Conservation (phyloP, 1,140 invertebrate genomes). For the Schmidtea mediterranea region DNA sequence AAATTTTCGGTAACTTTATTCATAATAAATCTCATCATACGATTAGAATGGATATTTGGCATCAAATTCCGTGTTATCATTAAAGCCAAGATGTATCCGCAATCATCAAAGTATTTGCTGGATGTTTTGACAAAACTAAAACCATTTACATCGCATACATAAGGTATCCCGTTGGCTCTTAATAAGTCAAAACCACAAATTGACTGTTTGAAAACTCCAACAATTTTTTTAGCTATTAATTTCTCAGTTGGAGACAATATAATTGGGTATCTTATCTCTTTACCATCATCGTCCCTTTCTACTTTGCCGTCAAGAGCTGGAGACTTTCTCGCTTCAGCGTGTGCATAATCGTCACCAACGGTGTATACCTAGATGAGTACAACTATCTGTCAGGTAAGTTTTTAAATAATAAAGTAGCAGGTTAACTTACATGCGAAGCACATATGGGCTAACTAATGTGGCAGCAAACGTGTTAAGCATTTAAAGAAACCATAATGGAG, state of each 20-base stretch:
- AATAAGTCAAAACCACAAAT: slow-evolving; percentile 96
- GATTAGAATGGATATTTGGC: neutral
- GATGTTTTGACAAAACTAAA: slow-evolving; percentile 99
- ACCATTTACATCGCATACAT: slow-evolving; percentile 96
- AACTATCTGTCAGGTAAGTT: neutral
- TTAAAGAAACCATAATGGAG: too few species aligned
- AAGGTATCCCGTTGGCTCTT: slow-evolving; percentile 83
- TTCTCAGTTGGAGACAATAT: slow-evolving; percentile 89
- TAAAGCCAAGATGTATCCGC: slow-evolving; percentile 59
- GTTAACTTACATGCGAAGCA: too few species aligned
- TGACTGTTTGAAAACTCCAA: slow-evolving; percentile 45
- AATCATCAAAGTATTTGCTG: slow-evolving; percentile 97
- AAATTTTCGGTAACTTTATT: neutral
- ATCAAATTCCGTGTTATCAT: neutral
- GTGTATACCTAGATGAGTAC: slow-evolving; percentile 40
- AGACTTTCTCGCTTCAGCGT: slow-evolving; percentile 90
- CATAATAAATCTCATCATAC: neutral
- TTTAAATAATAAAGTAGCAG: neutral
- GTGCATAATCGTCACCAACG: slow-evolving; percentile 92
- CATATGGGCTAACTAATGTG: too few species aligned
- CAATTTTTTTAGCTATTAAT: slow-evolving; percentile 89
- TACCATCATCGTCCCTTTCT: slow-evolving; percentile 82
- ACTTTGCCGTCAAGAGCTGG: slow-evolving; percentile 72
- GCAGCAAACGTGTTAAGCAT: too few species aligned
- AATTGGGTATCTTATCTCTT: slow-evolving; percentile 91